A percentile compares a stretch with the other conserved stretches of the same genome.
Evolutionary conservation across 2,888 invertebrate species (phyloP).

Genomic region (Taphrorychus bicolor): DNA sequence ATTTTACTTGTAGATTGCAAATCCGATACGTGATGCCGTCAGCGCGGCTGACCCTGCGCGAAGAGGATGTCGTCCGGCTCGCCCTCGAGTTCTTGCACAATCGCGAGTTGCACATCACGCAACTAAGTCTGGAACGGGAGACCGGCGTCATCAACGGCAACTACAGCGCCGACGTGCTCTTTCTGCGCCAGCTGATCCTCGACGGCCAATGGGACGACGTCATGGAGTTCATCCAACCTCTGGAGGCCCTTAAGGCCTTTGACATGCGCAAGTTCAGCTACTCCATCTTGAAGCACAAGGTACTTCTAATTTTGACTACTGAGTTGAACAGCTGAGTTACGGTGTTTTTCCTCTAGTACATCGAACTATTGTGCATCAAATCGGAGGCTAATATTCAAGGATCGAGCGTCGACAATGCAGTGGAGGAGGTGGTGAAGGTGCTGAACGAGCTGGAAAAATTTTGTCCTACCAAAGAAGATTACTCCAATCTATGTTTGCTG

Average conservation of each 20-base stretch:
- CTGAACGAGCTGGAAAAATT: slow-evolving; percentile 87
- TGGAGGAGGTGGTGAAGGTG: slow-evolving; percentile 93
- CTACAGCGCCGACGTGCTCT: slow-evolving; percentile 92
- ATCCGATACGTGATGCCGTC: slow-evolving; percentile 75
- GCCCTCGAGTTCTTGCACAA: slow-evolving; percentile 87
- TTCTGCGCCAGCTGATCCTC: slow-evolving; percentile 90
- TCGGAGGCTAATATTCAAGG: slow-evolving; percentile 84
- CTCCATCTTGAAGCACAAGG: slow-evolving; percentile 85
- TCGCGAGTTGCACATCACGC: slow-evolving; percentile 90
- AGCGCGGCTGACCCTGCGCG: slow-evolving; percentile 82
- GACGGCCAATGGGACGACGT: slow-evolving; percentile 99
- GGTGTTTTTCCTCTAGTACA: slow-evolving; percentile 63
- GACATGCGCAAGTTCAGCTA: slow-evolving; percentile 86
- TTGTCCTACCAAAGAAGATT: slow-evolving; percentile 92
- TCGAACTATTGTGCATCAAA: slow-evolving; percentile 92
- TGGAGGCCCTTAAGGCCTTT: slow-evolving; percentile 82
- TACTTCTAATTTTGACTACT: not conserved
- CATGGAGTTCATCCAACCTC: slow-evolving; percentile 92
- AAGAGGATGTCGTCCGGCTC: slow-evolving; percentile 88
- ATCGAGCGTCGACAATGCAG: slow-evolving; percentile 88
- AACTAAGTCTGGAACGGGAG: slow-evolving; percentile 90
- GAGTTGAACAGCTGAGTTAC: not conserved
- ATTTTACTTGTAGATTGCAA: slow-evolving; percentile 55
- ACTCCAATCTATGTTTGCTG: slow-evolving; percentile 89
- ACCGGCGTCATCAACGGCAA: slow-evolving; percentile 94